phyloP scores from a whole-genome alignment of 2,797 vertebrate species.

The Brachyrhaphis roseni region DNA sequence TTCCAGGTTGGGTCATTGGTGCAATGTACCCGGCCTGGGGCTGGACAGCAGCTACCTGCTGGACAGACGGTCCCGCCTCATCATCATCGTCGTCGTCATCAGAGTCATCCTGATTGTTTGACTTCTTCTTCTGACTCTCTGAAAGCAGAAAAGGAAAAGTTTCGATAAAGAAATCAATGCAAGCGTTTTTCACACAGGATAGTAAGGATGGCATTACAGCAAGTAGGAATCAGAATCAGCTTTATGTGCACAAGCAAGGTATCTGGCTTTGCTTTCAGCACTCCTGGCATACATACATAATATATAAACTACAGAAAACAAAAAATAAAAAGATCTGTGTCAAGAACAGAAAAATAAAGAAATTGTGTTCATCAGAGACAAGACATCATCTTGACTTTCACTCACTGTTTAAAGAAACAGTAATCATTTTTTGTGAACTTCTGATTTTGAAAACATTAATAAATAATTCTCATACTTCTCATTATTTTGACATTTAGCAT shows the following conservation, averaged over 20 bases:
- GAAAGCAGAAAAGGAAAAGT: constrained; percentile 11
- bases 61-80: constrained; percentile 91
- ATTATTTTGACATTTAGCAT: too few species aligned
- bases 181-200: neutral
- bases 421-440: neutral
- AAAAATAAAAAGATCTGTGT: neutral
- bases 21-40: constrained; percentile 89
- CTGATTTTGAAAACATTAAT: too few species aligned
- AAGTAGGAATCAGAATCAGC: neutral
- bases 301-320: neutral
- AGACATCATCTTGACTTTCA: neutral
- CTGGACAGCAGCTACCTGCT: constrained; percentile 84
- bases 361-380: neutral
- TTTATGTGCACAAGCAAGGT: neutral
- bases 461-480: too few species aligned
- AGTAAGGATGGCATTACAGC: neutral
- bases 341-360: too few species aligned
- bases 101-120: constrained; percentile 91
- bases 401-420: neutral
- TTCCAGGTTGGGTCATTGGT: constrained; percentile 91
- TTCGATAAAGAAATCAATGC: neutral
- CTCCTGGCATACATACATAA: neutral
- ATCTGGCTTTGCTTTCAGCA: neutral
- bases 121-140: constrained; percentile 96
- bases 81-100: constrained; percentile 95